Base-by-base conservation (phyloP, 2,888 invertebrate genomes). In the Cataglyphis cursor region DNA sequence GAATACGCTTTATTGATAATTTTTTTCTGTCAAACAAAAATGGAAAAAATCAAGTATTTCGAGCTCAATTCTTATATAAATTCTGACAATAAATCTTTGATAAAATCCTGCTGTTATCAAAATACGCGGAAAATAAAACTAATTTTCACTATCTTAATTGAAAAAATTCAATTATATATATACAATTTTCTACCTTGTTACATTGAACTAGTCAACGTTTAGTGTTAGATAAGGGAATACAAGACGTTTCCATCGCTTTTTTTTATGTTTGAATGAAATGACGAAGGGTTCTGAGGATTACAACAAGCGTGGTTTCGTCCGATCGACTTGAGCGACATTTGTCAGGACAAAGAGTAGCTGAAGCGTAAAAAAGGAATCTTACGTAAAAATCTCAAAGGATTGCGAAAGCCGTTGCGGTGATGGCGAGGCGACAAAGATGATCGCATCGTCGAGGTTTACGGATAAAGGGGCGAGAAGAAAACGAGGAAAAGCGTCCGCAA, bases 311-410 rank as follows among this genome's bases (percentile, higher is more conserved):
- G 59, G 59, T 83, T 72, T 75, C 68, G 78, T 85, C 68, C 72
- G 78, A 82, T 82, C 66, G 74, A 80, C 59, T 82, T 54, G 75
- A 51, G 81, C 78, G 48, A 72, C 68, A 76, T 75, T 64, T 62
- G 59, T 85, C 76, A 28, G 28, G 54, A 65, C 74, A 83, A 83
- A 84, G 72, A 82, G 78, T 61, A 89, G 82, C 38, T 70, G 74
- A 31, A 82, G 86, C 65, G 85, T 87, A 88, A 87, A 88, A 83
- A 81, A 73, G 88, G 76, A 88, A 89, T 90, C 89, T 88, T 84
- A 73, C 82, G 81, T 88, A 57, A 84, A 87, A 84, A 84, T 89
- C 87, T 90, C 84, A 93, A 92, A 93, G 93, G 92, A 93, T 93
- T 93, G 93, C 92, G 88, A 91, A 92, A 91, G 92, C 86, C 86